A percentile compares a stretch with the other conserved stretches of the same genome.
Conservation (phyloP, 2,888 invertebrate genomes). For the Sycophila texana region DNA sequence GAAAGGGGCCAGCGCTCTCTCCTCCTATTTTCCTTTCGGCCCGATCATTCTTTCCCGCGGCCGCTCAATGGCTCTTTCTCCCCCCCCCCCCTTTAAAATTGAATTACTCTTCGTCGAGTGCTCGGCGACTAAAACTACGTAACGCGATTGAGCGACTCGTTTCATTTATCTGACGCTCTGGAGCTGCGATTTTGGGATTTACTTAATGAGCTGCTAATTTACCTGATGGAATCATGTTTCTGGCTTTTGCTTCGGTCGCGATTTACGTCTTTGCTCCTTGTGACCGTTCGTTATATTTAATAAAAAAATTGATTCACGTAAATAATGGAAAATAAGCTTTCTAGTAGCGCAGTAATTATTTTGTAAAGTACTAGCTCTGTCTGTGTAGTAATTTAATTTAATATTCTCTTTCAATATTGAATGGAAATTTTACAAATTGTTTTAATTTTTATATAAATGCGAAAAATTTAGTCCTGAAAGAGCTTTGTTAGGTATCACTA, state of each 20-base stretch:
- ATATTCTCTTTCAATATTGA: no score
- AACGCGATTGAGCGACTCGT: slow-evolving; percentile 37
- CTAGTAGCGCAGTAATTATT: not conserved
- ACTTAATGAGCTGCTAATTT: not conserved
- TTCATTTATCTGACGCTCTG: slow-evolving; percentile 18
- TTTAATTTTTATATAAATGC: no score
- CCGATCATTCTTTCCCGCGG: slow-evolving; percentile 29
- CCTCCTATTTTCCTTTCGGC: slow-evolving; percentile 30
- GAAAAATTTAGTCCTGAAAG: no score
- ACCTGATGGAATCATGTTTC: not conserved
- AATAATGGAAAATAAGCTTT: no score
- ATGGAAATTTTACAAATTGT: no score
- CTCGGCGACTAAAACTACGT: slow-evolving; percentile 14
- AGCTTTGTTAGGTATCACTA: no score
- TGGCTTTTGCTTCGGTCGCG: not conserved
- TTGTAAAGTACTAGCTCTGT: no score
- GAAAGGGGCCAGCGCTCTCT: slow-evolving; percentile 36
- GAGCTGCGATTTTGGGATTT: slow-evolving; percentile 9
- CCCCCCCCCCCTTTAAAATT: slow-evolving; percentile 25
- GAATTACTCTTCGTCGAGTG: slow-evolving; percentile 37
- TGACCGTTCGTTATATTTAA: no score
- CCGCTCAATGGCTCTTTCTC: slow-evolving; percentile 24
- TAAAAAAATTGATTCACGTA: no score
- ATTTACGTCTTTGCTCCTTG: no score
- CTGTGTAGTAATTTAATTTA: no score